These are phyloP conservation scores for Phaonia tiefii DNA, from an alignment of 2,888 invertebrate genomes.

Conservation along the genomic window DNA sequence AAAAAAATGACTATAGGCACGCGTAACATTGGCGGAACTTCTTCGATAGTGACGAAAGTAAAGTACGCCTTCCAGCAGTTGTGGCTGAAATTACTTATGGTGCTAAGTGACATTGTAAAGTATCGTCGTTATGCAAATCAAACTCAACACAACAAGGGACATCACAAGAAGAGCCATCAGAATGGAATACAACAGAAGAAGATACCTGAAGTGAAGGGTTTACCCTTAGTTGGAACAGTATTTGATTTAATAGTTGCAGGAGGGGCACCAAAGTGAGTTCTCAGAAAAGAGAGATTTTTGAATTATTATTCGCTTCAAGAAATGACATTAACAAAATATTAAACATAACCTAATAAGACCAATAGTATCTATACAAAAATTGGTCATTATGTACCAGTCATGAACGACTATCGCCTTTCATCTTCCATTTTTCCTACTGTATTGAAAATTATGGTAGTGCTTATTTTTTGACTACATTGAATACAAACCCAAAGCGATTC, in stretches of 20 bases:
- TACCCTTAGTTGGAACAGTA: constrained; percentile 83
- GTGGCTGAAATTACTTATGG: constrained; percentile 40
- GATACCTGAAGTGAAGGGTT: constrained; percentile 81
- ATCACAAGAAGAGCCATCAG: not conserved
- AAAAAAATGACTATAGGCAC: constrained; percentile 27
- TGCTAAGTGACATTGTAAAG: not conserved
- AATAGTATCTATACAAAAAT: too few species aligned
- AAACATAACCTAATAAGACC: too few species aligned
- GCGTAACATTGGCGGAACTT: constrained; percentile 11
- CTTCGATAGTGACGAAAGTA: constrained; percentile 35
- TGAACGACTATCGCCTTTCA: too few species aligned
- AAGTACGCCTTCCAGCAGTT: constrained; percentile 43
- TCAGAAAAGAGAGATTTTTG: too few species aligned
- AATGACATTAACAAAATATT: too few species aligned
- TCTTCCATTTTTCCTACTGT: too few species aligned
- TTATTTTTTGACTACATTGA: too few species aligned
- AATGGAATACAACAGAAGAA: not conserved
- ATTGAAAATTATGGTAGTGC: too few species aligned
- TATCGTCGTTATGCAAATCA: not conserved
- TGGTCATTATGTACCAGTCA: too few species aligned
- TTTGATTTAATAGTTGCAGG: constrained; percentile 83
- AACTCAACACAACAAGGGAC: not conserved
- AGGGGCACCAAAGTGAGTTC: constrained; percentile 82
- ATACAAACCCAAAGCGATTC: too few species aligned
- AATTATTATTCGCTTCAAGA: too few species aligned